A percentile compares a stretch with the other conserved stretches of the same genome.
Conservation (phyloP, 2,888 invertebrate genomes). For the Nomada fucata region DNA sequence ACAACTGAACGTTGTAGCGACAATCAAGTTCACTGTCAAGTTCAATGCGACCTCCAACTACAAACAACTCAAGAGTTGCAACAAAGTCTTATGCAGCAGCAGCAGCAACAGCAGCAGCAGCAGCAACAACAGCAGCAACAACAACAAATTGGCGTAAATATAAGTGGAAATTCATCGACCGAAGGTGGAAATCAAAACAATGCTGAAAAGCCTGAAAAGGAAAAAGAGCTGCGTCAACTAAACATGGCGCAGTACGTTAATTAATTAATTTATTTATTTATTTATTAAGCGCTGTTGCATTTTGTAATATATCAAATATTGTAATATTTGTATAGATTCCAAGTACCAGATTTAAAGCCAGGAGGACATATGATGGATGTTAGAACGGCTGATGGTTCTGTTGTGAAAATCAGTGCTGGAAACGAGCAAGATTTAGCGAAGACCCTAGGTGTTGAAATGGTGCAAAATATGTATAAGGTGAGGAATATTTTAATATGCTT, state of each 20-base stretch:
- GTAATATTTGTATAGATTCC: constrained; percentile 78
- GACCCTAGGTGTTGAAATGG: constrained; percentile 89
- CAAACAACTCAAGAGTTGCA: constrained; percentile 82
- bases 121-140: constrained; percentile 72
- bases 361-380: constrained; percentile 87
- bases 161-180: constrained; percentile 74
- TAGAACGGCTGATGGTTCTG: constrained; percentile 89
- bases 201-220: constrained; percentile 78
- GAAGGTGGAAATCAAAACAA: constrained; percentile 77
- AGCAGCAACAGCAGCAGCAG: constrained; percentile 72
- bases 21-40: constrained; percentile 83
- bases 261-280: not conserved
- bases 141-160: constrained; percentile 79
- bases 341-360: constrained; percentile 84
- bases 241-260: constrained; percentile 82
- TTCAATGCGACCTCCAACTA: constrained; percentile 84
- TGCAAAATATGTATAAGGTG: constrained; percentile 92
- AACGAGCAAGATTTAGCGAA: constrained; percentile 87
- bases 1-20: constrained; percentile 81
- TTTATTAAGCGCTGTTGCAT: constrained; percentile 4
- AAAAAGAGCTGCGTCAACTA: constrained; percentile 81
- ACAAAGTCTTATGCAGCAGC: constrained; percentile 81
- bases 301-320: not conserved
- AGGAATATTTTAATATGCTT: constrained; percentile 9
- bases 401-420: constrained; percentile 90